Evolutionary conservation across 2,888 invertebrate species (phyloP).

Genomic region (Aquatica leii): DNA sequence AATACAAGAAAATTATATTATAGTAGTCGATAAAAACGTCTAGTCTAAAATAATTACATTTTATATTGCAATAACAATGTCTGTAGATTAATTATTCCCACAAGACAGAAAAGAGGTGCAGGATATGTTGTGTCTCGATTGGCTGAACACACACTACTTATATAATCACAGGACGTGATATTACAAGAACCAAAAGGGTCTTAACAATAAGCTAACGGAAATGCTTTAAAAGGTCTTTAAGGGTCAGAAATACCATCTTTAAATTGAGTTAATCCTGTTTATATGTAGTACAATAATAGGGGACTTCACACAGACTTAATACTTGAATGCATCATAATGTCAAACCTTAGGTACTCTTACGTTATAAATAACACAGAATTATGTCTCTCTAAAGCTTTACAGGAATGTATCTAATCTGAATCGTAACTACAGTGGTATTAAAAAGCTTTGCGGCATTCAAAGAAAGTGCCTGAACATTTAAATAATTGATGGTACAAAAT

Average conservation of each 20-base stretch:
- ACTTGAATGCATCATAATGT: not conserved
- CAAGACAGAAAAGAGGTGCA: constrained; percentile 39
- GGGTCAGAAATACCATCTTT: constrained; percentile 27
- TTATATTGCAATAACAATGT: too few relatives aligned
- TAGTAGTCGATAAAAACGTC: too few relatives aligned
- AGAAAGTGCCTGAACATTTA: too few relatives aligned
- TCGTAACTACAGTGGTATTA: too few relatives aligned
- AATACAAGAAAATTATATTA: too few relatives aligned
- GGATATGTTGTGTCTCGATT: constrained; percentile 47
- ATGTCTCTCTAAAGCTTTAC: too few relatives aligned
- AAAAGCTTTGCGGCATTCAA: too few relatives aligned
- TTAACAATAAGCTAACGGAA: constrained; percentile 45
- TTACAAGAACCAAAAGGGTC: constrained; percentile 26
- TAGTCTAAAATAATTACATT: too few relatives aligned
- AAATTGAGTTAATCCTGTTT: constrained; percentile 13
- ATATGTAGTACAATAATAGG: not conserved
- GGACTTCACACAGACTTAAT: not conserved
- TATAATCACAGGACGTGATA: constrained; percentile 34
- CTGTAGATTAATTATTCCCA: too few relatives aligned
- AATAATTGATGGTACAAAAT: too few relatives aligned
- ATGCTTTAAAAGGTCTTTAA: constrained; percentile 44
- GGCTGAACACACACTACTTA: constrained; percentile 41
- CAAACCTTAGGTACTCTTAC: not conserved
- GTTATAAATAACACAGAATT: not conserved
- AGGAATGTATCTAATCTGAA: too few relatives aligned